Base-by-base conservation (phyloP, 53 echinoderm and acorn worm species). In the Hippasteria phrygiana region DNA sequence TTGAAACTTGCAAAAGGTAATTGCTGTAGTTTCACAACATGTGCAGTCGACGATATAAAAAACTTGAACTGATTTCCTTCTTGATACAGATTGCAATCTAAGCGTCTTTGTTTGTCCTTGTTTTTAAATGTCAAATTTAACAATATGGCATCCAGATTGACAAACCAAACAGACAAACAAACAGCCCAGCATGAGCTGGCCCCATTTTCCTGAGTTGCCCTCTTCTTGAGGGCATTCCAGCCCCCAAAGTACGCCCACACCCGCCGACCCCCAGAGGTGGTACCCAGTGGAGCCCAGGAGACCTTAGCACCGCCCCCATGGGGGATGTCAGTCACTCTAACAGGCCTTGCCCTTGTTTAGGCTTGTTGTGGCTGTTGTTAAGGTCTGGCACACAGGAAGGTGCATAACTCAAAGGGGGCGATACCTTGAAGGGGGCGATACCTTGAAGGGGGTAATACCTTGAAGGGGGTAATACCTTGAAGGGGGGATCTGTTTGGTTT, bases 181-280 rank as follows among this genome's bases (percentile, higher is more conserved):
- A 74, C 48, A 0, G 74, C 74, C 24, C 74, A 50, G 75, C 75
- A 50, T 75, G 32, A 51, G 17, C 51, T 17, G 29, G 2, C 26
- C 32, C 31, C 51, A 75, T 43, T 73, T n/a, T 0, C 0, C 29
- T 2, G 31, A 32, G 0, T 22, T 22, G 43, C 32, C 67, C 13
- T 41, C 11, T n/a, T 43, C 26, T 41, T 4, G 4, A 5, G 2
- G 0, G 29, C 10, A 75, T 31, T 75, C 31, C 51, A 51, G 3
- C 16, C 75, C 75, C 28, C 45, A 75, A 75, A 75, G 75, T 75
- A 50, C 75, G 50, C 33, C 50, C 51, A 75, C 75, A 51, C 31
- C 48, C 29, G 20, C 41, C 20, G 41, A 27, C 73, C 40, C 41
- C 40, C 20, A 34, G 41, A 20, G 22, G 40, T 18, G 73, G 73